These are phyloP conservation scores for Piaya cayana DNA, from an alignment of 2,113 vertebrate genomes.

Conservation along the genomic window DNA sequence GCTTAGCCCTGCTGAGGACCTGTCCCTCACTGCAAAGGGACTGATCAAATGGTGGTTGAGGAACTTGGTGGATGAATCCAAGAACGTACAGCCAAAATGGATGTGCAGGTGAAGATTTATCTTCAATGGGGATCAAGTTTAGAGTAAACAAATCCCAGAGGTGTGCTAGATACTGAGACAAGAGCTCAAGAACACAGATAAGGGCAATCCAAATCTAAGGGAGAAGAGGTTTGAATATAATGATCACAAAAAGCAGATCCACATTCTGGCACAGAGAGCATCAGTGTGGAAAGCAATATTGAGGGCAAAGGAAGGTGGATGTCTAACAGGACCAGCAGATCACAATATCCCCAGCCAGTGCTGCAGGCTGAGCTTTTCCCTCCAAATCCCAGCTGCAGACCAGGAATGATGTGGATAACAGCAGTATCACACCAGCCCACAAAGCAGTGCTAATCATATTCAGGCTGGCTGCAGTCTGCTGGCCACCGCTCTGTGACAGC, in stretches of 20 bases:
- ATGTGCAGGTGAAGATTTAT: background rate
- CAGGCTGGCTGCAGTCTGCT: background rate
- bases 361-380: background rate
- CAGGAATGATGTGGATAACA: constrained; percentile 28
- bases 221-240: background rate
- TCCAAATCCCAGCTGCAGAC: background rate
- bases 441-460: background rate
- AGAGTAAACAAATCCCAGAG: background rate
- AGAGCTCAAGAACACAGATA: background rate
- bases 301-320: background rate
- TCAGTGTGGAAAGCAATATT: background rate
- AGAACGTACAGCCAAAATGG: background rate
- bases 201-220: background rate
- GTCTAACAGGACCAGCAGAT: background rate
- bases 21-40: background rate
- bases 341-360: background rate
- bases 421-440: background rate
- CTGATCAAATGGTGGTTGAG: background rate
- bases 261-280: background rate
- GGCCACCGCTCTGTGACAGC: background rate
- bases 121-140: background rate
- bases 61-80: background rate
- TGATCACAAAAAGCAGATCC: background rate
- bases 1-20: background rate
- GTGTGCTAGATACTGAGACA: background rate